Base-by-base conservation (phyloP, 2,888 invertebrate species). In the Diplazon laetatorius region DNA sequence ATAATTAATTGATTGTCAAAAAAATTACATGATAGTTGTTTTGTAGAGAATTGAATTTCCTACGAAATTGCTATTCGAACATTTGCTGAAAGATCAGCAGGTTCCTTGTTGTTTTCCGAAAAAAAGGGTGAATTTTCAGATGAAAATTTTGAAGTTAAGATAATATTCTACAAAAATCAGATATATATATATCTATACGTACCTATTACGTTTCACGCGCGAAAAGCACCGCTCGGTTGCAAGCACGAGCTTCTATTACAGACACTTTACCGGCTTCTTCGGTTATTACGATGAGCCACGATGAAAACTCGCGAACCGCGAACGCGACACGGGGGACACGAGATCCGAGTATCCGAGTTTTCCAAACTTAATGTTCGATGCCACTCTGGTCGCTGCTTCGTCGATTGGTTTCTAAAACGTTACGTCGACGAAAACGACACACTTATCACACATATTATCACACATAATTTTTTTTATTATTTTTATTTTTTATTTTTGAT, bases 221-320 rank as follows among this genome's bases (percentile, higher is more conserved):
- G 39, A 68, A 57, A 66, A 77, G 60, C 69, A 20, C 16, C 39
- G 25, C 48, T 9, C 35, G 55, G 39, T 59, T 69, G 63, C 39
- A 50, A n/a, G 55, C 22, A 35, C 50, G 62, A 62, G 50, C 39
- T 42, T 48, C 62, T 77, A 57, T 59, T 57, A 69, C 44, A 55
- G 35, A 52, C 73, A 78, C 73, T 78, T 78, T 37, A 65, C 73
- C 73, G 77, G 73, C 69, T 78, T 78, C 73, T n/a, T 57, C 57
- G 68, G 55, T 77, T 30, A 30, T 73, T n/a, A n/a, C n/a, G n/a
- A n/a, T n/a, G n/a, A 69, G 48, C 68, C 77, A 39, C 73, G 16
- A 59, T 59, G 65, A 59, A 73, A 59, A 66, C 66, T 66, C 20
- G 48, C 18, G 46, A 46, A 14, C 68, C 18, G 12, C 55, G 12